Percentiles rank a stretch among this genome's conserved stretches.
Conservation (phyloP, 2,888 invertebrate genomes). For the Anthophora plumipes region DNA sequence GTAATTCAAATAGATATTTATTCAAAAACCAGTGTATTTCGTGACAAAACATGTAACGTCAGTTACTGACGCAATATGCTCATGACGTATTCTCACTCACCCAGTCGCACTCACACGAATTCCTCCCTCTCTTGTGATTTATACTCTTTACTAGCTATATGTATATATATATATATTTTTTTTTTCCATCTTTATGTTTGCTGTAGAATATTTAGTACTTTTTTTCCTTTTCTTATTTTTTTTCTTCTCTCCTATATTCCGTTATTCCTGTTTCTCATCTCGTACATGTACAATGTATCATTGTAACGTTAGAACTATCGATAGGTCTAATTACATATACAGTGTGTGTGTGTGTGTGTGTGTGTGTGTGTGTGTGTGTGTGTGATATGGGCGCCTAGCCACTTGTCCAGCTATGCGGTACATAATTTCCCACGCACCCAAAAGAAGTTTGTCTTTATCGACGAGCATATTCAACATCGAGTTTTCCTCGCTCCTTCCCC, state of each 20-base stretch:
- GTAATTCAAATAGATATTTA: conserved; percentile 83
- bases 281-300: conserved; percentile 68
- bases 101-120: conserved; percentile 69
- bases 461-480: conserved; percentile 26
- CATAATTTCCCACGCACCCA: conserved; percentile 61
- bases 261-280: conserved; percentile 55
- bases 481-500: no score
- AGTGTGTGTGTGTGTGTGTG: no score
- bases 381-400: conserved; percentile 71
- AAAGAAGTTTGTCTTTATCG: conserved; percentile 22
- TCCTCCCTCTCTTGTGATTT: conserved; percentile 58
- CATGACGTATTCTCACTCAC: conserved; percentile 75
- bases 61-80: conserved; percentile 76
- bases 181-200: conserved; percentile 59
- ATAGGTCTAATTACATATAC: conserved; percentile 73
- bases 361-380: no score
- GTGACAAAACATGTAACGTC: conserved; percentile 82
- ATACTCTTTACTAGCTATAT: conserved; percentile 71
- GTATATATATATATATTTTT: conserved; percentile 60
- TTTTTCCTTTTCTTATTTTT: conserved; percentile 46
- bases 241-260: conserved; percentile 1
- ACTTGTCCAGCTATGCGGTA: conserved; percentile 62
- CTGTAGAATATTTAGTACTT: conserved; percentile 67
- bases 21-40: conserved; percentile 83
- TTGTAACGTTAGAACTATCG: conserved; percentile 64